A percentile compares a stretch with the other conserved stretches of the same genome.
phyloP scores from a whole-genome alignment of 2,113 vertebrate genomes.

The Anoplopoma fimbria region DNA sequence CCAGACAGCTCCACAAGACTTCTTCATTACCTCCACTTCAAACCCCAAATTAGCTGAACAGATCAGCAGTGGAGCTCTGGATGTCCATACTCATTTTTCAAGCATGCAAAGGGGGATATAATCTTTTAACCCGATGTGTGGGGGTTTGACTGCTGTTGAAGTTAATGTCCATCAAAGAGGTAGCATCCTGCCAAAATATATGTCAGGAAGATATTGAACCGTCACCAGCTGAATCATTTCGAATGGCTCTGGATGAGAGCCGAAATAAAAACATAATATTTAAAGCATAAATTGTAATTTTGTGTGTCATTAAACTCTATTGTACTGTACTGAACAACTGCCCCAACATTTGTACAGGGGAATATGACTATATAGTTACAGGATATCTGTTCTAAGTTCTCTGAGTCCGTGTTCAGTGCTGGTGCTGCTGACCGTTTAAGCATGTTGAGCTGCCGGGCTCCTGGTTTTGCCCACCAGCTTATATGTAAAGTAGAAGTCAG shows the following conservation, averaged over 20 bases:
- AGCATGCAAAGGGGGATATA: slow-evolving; percentile 6
- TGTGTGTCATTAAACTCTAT: neutral
- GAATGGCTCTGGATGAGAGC: neutral
- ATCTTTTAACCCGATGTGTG: slow-evolving; percentile 19
- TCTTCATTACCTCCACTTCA: slow-evolving; percentile 69
- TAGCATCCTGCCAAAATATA: slow-evolving; percentile 19
- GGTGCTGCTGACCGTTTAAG: neutral
- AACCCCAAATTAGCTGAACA: slow-evolving; percentile 67
- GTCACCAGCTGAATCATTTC: slow-evolving; percentile 23
- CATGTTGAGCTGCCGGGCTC: neutral
- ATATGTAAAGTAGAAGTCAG: neutral
- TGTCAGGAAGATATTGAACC: slow-evolving; percentile 14
- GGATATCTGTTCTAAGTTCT: neutral
- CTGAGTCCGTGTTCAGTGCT: neutral
- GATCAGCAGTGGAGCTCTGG: slow-evolving; percentile 32
- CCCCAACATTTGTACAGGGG: neutral
- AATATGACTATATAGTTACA: neutral
- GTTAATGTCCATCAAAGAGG: slow-evolving; percentile 1
- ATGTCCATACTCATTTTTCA: slow-evolving; percentile 51
- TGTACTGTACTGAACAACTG: neutral
- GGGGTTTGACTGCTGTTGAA: slow-evolving; percentile 11
- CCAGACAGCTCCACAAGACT: slow-evolving; percentile 67
- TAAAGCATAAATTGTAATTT: neutral
- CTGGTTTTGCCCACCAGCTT: neutral
- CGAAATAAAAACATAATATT: neutral